phyloP scores from a whole-genome alignment of 2,113 vertebrate genomes.

The Myrmophylax atrothorax region DNA sequence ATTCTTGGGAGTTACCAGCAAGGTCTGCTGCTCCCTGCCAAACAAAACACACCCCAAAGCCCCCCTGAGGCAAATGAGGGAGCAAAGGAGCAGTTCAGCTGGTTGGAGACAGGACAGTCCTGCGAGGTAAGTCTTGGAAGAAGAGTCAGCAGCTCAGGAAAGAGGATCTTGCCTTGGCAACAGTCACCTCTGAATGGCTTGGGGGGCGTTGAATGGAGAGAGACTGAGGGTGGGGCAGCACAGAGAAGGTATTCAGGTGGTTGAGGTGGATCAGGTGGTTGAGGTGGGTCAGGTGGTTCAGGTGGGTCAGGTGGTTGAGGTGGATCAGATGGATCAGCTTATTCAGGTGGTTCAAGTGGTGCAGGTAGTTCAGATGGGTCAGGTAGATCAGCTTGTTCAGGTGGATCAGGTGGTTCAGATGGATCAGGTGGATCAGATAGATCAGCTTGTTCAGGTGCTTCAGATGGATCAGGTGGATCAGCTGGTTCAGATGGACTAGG shows the following conservation, averaged over 20 bases:
- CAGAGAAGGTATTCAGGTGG: background rate
- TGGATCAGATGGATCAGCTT: too few relatives aligned
- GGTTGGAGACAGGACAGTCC: background rate
- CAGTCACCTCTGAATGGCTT: fast-evolving
- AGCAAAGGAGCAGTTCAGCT: background rate
- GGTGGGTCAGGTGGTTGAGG: too few relatives aligned
- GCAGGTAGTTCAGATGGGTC: too few relatives aligned
- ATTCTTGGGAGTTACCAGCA: background rate
- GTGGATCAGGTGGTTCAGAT: too few relatives aligned
- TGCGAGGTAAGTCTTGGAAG: background rate
- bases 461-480: too few relatives aligned
- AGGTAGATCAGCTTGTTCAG: too few relatives aligned
- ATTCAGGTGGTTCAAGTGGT: too few relatives aligned
- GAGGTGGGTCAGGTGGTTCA: too few relatives aligned
- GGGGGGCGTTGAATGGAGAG: fast-evolving
- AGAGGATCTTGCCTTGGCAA: background rate
- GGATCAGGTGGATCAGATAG: too few relatives aligned
- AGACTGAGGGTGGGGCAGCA: fast-evolving
- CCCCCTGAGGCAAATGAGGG: background rate
- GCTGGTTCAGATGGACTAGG: too few relatives aligned
- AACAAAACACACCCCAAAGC: background rate
- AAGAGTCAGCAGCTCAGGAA: background rate
- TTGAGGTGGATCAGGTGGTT: background rate
- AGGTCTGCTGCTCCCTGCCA: background rate
- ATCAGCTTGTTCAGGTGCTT: too few relatives aligned